Percentiles rank a stretch among this genome's conserved stretches.
Conservation (phyloP, 1,140 invertebrate genomes). For the Drosophila seguyi region DNA sequence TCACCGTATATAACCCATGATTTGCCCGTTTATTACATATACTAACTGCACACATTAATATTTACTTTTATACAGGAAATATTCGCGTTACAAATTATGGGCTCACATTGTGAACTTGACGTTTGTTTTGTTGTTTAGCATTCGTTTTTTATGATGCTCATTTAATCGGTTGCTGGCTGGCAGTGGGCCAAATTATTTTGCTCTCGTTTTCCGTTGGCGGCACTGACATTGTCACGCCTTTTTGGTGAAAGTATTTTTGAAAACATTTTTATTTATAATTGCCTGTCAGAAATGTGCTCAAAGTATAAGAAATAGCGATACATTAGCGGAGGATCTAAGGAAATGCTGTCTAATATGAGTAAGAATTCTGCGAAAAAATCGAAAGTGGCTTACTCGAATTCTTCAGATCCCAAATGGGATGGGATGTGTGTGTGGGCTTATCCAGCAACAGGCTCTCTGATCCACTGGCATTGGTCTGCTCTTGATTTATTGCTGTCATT, state of each 20-base stretch:
- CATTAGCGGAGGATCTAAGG: constrained; percentile 39
- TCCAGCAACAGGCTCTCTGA: constrained; percentile 52
- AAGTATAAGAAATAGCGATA: constrained; percentile 27
- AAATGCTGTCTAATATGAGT: constrained; percentile 18
- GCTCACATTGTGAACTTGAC: constrained; percentile 42
- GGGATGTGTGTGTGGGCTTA: constrained; percentile 31
- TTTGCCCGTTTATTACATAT: constrained; percentile 27
- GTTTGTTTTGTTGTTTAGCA: constrained; percentile 19
- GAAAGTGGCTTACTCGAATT: constrained; percentile 20
- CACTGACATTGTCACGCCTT: constrained; percentile 76
- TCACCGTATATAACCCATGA: constrained; percentile 38
- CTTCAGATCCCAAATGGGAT: constrained; percentile 7
- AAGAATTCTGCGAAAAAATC: constrained; percentile 3
- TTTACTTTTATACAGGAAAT: constrained; percentile 40
- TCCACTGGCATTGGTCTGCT: constrained; percentile 48
- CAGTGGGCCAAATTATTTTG: constrained; percentile 69
- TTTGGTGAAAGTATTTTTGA: constrained; percentile 68
- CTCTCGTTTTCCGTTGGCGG: constrained; percentile 71
- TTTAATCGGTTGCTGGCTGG: constrained; percentile 72
- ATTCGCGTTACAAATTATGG: constrained; percentile 53
- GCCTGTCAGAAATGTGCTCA: constrained; percentile 62
- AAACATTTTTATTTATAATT: constrained; percentile 70
- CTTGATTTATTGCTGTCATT: constrained; percentile 64
- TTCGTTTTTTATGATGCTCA: constrained; percentile 41
- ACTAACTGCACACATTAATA: constrained; percentile 20